Evolutionary conservation across 2,888 invertebrate species (phyloP).

Genomic region (Perdita meconis): DNA sequence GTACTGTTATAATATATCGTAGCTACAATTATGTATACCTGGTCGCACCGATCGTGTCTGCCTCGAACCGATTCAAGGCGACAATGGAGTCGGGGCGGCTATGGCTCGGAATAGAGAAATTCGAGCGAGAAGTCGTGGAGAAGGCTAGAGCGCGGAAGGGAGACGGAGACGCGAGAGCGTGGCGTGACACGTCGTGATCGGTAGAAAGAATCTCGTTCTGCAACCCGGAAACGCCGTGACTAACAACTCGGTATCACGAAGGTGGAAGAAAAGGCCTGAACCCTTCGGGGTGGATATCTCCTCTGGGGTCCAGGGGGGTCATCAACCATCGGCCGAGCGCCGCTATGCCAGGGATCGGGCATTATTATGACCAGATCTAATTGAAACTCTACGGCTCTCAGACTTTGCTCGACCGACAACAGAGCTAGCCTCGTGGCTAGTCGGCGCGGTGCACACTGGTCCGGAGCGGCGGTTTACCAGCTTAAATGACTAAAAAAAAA

Average conservation of each 20-base stretch:
- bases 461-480: no score
- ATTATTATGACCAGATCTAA: constrained; percentile 79
- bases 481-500: no score
- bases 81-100: constrained; percentile 46
- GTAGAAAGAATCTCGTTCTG: constrained; percentile 76
- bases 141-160: no score
- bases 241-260: constrained; percentile 79
- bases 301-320: constrained; percentile 70
- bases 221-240: constrained; percentile 77
- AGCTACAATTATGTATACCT: background rate
- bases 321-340: constrained; percentile 75
- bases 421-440: background rate
- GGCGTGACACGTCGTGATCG: constrained; percentile 77
- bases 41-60: constrained; percentile 18
- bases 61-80: constrained; percentile 56
- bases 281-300: constrained; percentile 70
- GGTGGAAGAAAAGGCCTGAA: constrained; percentile 71
- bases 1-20: background rate
- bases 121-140: background rate
- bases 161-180: constrained; percentile 65
- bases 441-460: no score
- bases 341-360: constrained; percentile 57
- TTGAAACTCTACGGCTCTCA: constrained; percentile 75
- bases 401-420: constrained; percentile 5
- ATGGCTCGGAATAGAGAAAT: constrained; percentile 28